phyloP scores from a whole-genome alignment of 2,888 invertebrate species.

The Drosophila macrothrix region DNA sequence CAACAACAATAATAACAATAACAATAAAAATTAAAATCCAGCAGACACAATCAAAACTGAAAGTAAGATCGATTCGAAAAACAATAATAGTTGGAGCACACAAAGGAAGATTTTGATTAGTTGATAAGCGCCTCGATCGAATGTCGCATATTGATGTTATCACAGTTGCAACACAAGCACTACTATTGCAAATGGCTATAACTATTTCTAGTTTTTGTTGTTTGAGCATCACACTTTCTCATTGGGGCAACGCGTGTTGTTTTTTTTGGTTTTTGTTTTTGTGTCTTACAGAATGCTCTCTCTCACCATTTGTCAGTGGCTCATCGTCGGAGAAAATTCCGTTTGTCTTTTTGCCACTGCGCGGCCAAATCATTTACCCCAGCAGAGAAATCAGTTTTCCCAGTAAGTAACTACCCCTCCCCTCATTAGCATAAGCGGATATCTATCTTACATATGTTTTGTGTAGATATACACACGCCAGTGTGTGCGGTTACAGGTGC shows the following conservation, averaged over 20 bases:
- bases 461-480: conserved; percentile 90
- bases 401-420: conserved; percentile 83
- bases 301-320: conserved; percentile 92
- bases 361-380: conserved; percentile 95
- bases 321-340: conserved; percentile 92
- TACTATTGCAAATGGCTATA: conserved; percentile 8
- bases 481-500: conserved; percentile 94
- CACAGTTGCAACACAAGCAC: conserved; percentile 38
- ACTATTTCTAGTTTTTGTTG: conserved; percentile 9
- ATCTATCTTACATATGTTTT: conserved; percentile 13
- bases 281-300: conserved; percentile 89
- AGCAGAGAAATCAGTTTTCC: conserved; percentile 93
- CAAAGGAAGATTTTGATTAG: conserved; percentile 13
- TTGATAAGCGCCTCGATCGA: conserved; percentile 55
- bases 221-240: conserved; percentile 57
- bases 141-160: conserved; percentile 55
- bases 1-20: conserved; percentile 46
- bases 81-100: conserved; percentile 30
- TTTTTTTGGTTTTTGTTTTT: conserved; percentile 22
- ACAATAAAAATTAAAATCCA: conserved; percentile 34
- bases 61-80: conserved; percentile 66
- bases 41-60: conserved; percentile 38
- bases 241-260: conserved; percentile 34
- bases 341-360: conserved; percentile 93
- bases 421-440: conserved; percentile 17